These are phyloP conservation scores for Labeo rohita DNA, from an alignment of 2,113 vertebrate genomes.

Conservation along the genomic window DNA sequence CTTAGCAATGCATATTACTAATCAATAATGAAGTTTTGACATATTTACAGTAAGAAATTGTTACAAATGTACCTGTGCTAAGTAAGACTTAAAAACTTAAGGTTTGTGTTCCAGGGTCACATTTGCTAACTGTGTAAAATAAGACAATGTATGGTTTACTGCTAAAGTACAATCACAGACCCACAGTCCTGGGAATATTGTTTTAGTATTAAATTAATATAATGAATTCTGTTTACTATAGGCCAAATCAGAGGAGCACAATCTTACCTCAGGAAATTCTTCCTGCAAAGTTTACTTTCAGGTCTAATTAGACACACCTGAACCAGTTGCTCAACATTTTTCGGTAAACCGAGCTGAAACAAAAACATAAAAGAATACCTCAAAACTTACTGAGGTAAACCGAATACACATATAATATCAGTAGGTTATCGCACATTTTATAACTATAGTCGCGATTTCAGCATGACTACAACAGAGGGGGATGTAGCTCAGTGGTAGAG, in stretches of 20 bases:
- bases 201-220: not conserved
- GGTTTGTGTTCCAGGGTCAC: too few relatives aligned
- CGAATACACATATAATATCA: not conserved
- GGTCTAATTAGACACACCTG: not conserved
- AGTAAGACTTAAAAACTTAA: too few relatives aligned
- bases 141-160: not conserved
- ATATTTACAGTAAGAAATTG: too few relatives aligned
- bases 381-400: not conserved
- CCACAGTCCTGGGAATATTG: not conserved
- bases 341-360: not conserved
- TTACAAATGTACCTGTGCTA: too few relatives aligned
- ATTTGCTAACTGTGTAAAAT: not conserved
- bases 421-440: accelerated
- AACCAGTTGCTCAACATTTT: not conserved
- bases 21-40: too few relatives aligned
- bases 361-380: not conserved
- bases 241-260: not conserved
- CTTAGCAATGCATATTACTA: too few relatives aligned
- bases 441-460: not conserved
- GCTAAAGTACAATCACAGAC: not conserved
- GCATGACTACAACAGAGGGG: constrained; percentile 47
- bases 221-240: not conserved
- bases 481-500: constrained; percentile 89
- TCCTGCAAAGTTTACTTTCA: not conserved
- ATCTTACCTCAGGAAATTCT: too few relatives aligned